phyloP scores from a whole-genome alignment of 2,888 invertebrate genomes.

The Loripinus fragilis region DNA sequence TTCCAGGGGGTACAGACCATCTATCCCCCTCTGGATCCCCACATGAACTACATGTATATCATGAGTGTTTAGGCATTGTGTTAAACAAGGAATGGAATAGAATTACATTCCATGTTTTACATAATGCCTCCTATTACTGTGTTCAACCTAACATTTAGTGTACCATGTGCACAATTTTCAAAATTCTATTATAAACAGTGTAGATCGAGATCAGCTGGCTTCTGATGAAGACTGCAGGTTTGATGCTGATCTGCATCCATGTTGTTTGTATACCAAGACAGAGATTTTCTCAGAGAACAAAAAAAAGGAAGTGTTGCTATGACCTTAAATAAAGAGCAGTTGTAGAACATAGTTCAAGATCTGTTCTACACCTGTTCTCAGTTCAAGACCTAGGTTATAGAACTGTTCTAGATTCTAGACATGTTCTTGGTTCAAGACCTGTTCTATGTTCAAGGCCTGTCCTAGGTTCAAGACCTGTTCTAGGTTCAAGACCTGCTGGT shows the following conservation, averaged over 20 bases:
- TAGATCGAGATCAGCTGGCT: neutral
- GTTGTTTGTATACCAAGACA: neutral
- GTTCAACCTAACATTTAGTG: neutral
- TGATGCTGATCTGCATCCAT: neutral
- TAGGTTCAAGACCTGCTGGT: no score
- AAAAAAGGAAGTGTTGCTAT: neutral
- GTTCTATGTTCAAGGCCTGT: no score
- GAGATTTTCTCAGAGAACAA: neutral
- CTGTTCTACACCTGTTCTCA: neutral
- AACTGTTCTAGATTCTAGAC: no score
- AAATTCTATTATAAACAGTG: neutral
- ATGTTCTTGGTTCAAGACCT: no score
- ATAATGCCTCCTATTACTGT: neutral
- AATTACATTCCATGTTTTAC: no score
- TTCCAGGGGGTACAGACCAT: neutral
- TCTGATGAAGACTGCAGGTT: neutral
- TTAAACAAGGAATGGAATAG: no score
- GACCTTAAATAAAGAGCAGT: neutral
- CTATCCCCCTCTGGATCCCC: neutral
- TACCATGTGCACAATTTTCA: neutral
- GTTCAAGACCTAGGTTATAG: neutral
- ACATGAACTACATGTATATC: neutral
- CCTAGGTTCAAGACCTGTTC: no score
- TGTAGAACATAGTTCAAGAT: neutral
- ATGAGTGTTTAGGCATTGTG: neutral